Percentiles rank a stretch among this genome's conserved stretches.
phyloP scores from a whole-genome alignment of 1,140 invertebrate genomes.

The Drosophila funebris region DNA sequence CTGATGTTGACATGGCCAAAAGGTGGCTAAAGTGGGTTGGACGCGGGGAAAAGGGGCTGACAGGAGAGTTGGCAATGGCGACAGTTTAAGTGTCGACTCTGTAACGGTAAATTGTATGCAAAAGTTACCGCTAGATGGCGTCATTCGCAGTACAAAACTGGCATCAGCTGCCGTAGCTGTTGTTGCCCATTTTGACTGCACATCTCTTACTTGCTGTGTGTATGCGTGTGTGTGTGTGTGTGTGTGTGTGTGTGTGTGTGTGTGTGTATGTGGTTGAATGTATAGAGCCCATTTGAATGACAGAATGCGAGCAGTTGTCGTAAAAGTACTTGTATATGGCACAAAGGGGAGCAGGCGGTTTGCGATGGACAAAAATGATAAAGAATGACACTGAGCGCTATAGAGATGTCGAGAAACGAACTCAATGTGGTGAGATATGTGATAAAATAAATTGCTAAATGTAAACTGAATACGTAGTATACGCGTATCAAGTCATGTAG shows the following conservation, averaged over 20 bases:
- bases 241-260: neutral
- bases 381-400: slow-evolving; percentile 12
- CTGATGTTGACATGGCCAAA: slow-evolving; percentile 66
- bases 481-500: no score
- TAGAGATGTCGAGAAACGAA: slow-evolving; percentile 2
- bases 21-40: neutral
- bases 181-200: slow-evolving; percentile 16
- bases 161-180: slow-evolving; percentile 28
- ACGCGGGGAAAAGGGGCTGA: neutral
- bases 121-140: slow-evolving; percentile 62
- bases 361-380: neutral
- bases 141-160: slow-evolving; percentile 34
- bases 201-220: neutral
- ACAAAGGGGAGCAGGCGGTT: neutral
- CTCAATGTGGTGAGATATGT: no score
- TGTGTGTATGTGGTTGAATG: neutral
- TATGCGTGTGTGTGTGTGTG: neutral
- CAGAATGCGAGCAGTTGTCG: slow-evolving; percentile 20
- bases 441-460: neutral
- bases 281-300: neutral
- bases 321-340: slow-evolving; percentile 3
- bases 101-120: slow-evolving; percentile 64
- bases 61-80: slow-evolving; percentile 7
- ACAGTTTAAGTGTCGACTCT: slow-evolving; percentile 58
- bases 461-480: no score